Base-by-base conservation (phyloP, 2,797 vertebrate species). In the Pristis pectinata region DNA sequence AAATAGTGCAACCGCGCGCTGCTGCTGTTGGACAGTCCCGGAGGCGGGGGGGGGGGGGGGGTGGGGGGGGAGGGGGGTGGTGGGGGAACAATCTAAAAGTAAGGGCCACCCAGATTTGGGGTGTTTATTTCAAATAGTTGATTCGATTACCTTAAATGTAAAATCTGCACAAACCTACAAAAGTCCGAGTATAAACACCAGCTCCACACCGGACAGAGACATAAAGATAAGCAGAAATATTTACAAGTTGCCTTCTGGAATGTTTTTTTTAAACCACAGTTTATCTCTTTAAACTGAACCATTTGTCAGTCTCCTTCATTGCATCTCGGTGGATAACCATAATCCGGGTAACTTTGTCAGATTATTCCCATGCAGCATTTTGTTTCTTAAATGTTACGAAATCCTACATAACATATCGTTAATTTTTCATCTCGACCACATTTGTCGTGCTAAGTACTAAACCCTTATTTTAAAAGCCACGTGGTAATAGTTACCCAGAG, bases 1-100 rank as follows among this genome's bases (percentile, higher is more conserved):
- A 91, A 91, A 67, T 91, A 91, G 44, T 76, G 70, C 92, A 76
- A 94, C 70, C 72, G 44, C 24, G 67, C 67, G 72, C 92, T 56
- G 87, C n/a, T 91, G 87, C 19, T 17, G 59, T 91, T 61, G 59
- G 59, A 64, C 19, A 91, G 61, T 61, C 41, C 59, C 87, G 49
- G 49, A 49, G 49, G 49, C 49, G 49, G 49, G 49, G 49, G 49
- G 49, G 49, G 49, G 1, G 2, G 3, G 49, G 49, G 49, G 49
- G 49, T n/a, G 49, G 49, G 49, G 49, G 49, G 49, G 49, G 1
- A 2, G 3, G 49, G 49, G 49, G 49, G 49, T n/a, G n/a, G n/a
- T n/a, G 5, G 59, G n/a, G 15, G 67, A 89, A 37, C 34, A 89
- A 64, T 37, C 85, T 89, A 76, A 41, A 70, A 44, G 11, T 8